Base-by-base conservation (phyloP, 2,797 vertebrate genomes). In the Sebastes hubbsi region DNA sequence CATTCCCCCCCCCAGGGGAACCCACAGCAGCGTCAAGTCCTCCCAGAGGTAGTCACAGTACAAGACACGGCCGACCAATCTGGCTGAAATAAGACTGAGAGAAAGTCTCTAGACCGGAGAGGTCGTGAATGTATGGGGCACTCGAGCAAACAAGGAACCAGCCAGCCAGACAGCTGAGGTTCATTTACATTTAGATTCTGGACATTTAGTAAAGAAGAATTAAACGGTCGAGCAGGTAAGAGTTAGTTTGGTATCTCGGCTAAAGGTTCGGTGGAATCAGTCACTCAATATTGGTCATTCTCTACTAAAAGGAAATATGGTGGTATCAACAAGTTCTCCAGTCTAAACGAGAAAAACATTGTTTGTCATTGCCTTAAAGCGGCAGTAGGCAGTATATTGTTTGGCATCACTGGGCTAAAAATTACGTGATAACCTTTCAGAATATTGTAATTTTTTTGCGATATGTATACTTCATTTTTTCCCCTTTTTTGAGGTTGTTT, bases 21-120 rank as follows among this genome's bases (percentile, higher is more conserved):
- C 22, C 60, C 69, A 78, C 80, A 52, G 72, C 72, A 55, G 72
- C 9, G 20, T 70, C 84, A 81, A 77, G 73, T 77, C 65, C 79
- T 81, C 88, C 83, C 72, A 42, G 70, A 86, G 75, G 82, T 73
- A 76, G 82, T 76, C 68, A 22, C 72, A 74, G 70, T 54, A 77
- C 75, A 81, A 80, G 80, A 84, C 74, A 87, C 61, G 24, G 75
- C 55, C 25, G 24, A 77, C 74, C 80, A 75, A 58, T 81, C 81
- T 70, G 76, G 22, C 62, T 72, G 34, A 83, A 80, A 82, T 75
- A 74, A 81, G 74, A 83, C 68, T 13, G 66, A 58, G 49, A 83
- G 59, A 73, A 82, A 83, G 49, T 78, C 67, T 79, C 74, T 3
- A 10, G 18, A 82, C 68, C 67, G 20, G 29, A 82, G 66, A 82